Evolutionary conservation across 2,113 vertebrate genomes (phyloP).

Genomic region (Heterotilapia buettikoferi): DNA sequence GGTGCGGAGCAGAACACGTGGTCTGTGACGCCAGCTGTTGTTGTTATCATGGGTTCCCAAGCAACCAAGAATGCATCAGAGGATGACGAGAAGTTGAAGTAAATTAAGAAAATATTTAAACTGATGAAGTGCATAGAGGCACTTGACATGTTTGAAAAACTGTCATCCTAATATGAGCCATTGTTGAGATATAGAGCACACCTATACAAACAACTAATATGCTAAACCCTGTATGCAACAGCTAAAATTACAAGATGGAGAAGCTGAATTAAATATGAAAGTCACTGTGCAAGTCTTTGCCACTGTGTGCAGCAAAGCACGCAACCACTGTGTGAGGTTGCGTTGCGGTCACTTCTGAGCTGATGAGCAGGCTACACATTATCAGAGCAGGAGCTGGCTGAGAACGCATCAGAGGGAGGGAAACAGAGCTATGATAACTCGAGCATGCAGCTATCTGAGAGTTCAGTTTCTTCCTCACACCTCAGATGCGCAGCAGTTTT

Average conservation of each 20-base stretch:
- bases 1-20: no score
- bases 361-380: not conserved
- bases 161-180: not conserved
- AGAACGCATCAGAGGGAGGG: not conserved
- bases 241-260: not conserved
- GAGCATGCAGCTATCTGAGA: not conserved
- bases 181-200: not conserved
- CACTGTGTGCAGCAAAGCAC: not conserved
- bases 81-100: not conserved
- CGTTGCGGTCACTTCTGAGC: not conserved
- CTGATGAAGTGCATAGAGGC: not conserved
- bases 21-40: no score
- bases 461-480: not conserved
- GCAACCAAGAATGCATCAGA: no score
- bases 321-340: not conserved
- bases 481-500: not conserved
- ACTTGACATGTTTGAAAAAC: not conserved
- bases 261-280: not conserved
- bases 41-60: no score
- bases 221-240: not conserved
- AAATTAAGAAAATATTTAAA: not conserved
- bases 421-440: rapidly evolving
- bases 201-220: not conserved
- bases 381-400: not conserved
- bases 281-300: not conserved